Evolutionary conservation across 2,113 vertebrate species (phyloP).

Genomic region (Oncorhynchus mykiss): DNA sequence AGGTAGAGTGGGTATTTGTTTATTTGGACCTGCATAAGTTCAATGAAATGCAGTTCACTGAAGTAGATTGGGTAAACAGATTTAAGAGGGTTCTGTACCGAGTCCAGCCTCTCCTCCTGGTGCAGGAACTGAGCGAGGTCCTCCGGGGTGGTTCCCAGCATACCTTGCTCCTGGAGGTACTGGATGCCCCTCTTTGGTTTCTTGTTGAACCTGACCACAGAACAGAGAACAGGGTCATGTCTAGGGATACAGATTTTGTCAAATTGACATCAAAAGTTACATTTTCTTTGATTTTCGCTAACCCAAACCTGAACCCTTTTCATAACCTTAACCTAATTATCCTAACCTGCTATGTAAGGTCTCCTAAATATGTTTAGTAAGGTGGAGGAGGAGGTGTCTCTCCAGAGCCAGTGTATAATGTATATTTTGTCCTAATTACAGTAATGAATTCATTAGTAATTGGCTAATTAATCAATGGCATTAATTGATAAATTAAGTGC

Average conservation of each 20-base stretch:
- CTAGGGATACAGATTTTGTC: too few relatives aligned
- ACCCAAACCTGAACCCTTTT: too few relatives aligned
- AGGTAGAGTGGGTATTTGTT: neutral
- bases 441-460: too few relatives aligned
- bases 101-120: slow-evolving; percentile 97
- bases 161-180: slow-evolving; percentile 98
- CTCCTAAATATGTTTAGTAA: neutral
- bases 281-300: too few relatives aligned
- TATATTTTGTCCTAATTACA: neutral
- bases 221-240: neutral
- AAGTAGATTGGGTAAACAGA: neutral
- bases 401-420: neutral
- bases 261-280: too few relatives aligned
- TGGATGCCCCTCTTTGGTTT: slow-evolving; percentile 99
- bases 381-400: too few relatives aligned
- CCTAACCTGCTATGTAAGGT: too few relatives aligned
- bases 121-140: slow-evolving; percentile 98
- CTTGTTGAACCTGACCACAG: slow-evolving; percentile 88
- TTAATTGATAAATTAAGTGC: too few relatives aligned
- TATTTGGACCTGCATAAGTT: neutral
- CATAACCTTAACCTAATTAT: too few relatives aligned
- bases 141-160: slow-evolving; percentile 96
- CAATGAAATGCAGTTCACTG: neutral
- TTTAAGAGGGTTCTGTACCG: slow-evolving; percentile 74
- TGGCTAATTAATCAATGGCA: too few relatives aligned